These are phyloP conservation scores for Limenitis camilla DNA, from an alignment of 2,888 invertebrate species.

Conservation along the genomic window DNA sequence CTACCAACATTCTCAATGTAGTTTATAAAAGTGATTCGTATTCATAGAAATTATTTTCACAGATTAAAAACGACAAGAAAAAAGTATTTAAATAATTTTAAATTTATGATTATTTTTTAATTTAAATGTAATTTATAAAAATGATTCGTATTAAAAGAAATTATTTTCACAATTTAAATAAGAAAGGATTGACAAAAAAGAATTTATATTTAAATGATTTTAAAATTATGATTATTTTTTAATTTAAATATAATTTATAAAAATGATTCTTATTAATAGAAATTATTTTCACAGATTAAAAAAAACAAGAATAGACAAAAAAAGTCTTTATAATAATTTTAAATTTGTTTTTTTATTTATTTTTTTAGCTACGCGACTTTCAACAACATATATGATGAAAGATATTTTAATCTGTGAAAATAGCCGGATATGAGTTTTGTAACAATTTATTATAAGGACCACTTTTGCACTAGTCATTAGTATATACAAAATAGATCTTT, in stretches of 20 bases:
- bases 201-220: not conserved
- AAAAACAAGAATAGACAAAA: no score
- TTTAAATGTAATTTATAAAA: not conserved
- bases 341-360: no score
- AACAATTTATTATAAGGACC: slow-evolving; percentile 12
- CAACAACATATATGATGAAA: no score
- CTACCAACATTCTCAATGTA: no score
- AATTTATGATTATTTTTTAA: not conserved
- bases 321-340: no score
- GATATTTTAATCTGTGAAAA: not conserved
- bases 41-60: no score
- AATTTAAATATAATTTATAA: not conserved
- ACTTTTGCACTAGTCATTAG: slow-evolving; percentile 21
- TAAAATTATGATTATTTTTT: not conserved
- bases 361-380: no score
- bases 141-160: no score
- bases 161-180: no score
- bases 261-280: not conserved
- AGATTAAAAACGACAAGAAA: not conserved
- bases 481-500: not conserved
- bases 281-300: not conserved
- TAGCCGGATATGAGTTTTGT: slow-evolving; percentile 1
- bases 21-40: no score
- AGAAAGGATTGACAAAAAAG: no score
- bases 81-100: not conserved